phyloP scores from a whole-genome alignment of 2,888 invertebrate genomes.

The Pristionchus exspectatus region DNA sequence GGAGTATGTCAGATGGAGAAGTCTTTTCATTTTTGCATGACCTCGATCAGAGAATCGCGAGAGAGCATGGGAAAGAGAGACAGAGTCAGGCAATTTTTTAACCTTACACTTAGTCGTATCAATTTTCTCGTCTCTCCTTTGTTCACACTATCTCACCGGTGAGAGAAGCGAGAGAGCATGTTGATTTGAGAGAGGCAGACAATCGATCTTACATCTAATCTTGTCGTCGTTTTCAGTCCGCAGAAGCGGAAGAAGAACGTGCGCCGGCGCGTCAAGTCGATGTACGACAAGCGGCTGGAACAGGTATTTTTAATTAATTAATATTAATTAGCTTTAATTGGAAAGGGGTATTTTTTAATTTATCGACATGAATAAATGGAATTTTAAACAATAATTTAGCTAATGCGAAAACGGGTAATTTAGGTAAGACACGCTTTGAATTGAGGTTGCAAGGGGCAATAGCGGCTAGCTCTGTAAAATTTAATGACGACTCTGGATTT shows the following conservation, averaged over 20 bases:
- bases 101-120: too few relatives aligned
- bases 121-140: background rate
- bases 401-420: background rate
- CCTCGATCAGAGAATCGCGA: background rate
- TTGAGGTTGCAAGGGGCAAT: background rate
- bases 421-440: background rate
- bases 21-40: background rate
- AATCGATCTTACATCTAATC: background rate
- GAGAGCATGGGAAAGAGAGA: background rate
- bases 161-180: background rate
- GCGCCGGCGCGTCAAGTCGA: conserved; percentile 38
- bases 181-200: background rate
- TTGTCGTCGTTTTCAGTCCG: conserved; percentile 9
- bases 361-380: too few relatives aligned
- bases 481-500: too few relatives aligned
- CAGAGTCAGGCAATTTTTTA: too few relatives aligned
- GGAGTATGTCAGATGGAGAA: background rate
- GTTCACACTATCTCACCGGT: background rate
- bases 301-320: conserved; percentile 1
- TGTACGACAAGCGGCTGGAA: conserved; percentile 51
- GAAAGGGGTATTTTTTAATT: too few relatives aligned
- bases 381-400: too few relatives aligned
- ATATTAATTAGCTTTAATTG: background rate
- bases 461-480: too few relatives aligned
- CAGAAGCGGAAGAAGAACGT: conserved; percentile 34